A percentile compares a stretch with the other conserved stretches of the same genome.
These are phyloP conservation scores for Procambarus clarkii DNA, from an alignment of 1,140 invertebrate species.

Conservation along the genomic window DNA sequence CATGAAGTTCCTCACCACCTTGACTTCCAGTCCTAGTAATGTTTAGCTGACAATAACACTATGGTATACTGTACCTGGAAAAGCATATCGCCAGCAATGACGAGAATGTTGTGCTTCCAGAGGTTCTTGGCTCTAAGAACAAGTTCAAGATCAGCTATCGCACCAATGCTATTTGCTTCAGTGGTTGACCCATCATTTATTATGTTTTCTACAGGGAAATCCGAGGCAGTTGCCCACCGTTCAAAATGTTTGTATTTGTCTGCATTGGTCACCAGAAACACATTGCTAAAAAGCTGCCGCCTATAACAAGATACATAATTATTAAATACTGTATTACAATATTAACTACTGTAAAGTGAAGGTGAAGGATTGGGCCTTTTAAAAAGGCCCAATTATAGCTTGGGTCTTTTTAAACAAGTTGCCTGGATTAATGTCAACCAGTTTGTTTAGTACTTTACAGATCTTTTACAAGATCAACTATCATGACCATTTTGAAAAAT, in stretches of 20 bases:
- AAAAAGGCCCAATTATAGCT: too few relatives aligned
- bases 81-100: conserved; percentile 75
- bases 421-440: too few relatives aligned
- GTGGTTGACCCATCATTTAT: conserved; percentile 74
- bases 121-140: conserved; percentile 72
- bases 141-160: conserved; percentile 73
- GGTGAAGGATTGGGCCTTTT: too few relatives aligned
- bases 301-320: conserved; percentile 56
- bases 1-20: too few relatives aligned
- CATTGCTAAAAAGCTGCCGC: conserved; percentile 73
- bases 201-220: conserved; percentile 74
- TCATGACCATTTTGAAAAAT: too few relatives aligned
- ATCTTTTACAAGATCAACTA: too few relatives aligned
- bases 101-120: conserved; percentile 72
- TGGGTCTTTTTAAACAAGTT: too few relatives aligned
- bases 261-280: conserved; percentile 74
- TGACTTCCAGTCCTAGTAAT: not conserved
- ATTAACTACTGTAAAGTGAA: too few relatives aligned
- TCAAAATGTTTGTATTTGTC: conserved; percentile 75
- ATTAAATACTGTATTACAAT: too few relatives aligned
- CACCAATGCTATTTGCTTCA: conserved; percentile 72
- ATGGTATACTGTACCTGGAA: conserved; percentile 71
- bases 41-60: not conserved
- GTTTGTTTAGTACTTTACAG: too few relatives aligned
- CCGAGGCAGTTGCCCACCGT: conserved; percentile 74